phyloP scores from a whole-genome alignment of 2,888 invertebrate species.

The Mesochorus sp. region DNA sequence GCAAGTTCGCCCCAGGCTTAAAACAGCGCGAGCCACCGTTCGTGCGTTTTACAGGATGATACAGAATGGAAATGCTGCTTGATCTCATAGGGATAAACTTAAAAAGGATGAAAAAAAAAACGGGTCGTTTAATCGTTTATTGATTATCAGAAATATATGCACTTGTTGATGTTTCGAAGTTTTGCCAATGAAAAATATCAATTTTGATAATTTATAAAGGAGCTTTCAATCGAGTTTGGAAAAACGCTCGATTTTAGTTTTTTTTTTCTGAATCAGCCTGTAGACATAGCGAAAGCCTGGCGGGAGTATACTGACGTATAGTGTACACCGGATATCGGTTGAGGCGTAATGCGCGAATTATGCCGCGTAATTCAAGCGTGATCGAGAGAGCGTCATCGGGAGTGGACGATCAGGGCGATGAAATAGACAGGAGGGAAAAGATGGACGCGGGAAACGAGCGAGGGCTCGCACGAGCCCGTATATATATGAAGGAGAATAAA shows the following conservation, averaged over 20 bases:
- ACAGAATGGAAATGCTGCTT: too few relatives aligned
- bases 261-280: not conserved
- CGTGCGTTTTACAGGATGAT: not conserved
- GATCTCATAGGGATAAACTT: not conserved
- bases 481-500: conserved; percentile 28
- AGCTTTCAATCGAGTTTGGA: too few relatives aligned
- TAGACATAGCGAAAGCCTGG: not conserved
- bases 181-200: too few relatives aligned
- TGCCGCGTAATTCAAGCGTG: conserved; percentile 69
- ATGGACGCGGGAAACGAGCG: conserved; percentile 36
- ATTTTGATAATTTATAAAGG: too few relatives aligned
- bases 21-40: conserved; percentile 14
- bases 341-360: conserved; percentile 72
- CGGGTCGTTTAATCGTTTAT: too few relatives aligned
- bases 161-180: too few relatives aligned
- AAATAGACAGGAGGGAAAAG: conserved; percentile 34
- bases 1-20: conserved; percentile 46
- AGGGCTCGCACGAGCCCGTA: conserved; percentile 46
- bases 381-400: conserved; percentile 70
- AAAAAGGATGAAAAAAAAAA: not conserved
- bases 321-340: conserved; percentile 72
- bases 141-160: too few relatives aligned
- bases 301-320: not conserved
- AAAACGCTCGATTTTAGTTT: too few relatives aligned
- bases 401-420: conserved; percentile 35